These are phyloP conservation scores for Hypomecis atomaria DNA, from an alignment of 2,888 invertebrate species.

Conservation along the genomic window DNA sequence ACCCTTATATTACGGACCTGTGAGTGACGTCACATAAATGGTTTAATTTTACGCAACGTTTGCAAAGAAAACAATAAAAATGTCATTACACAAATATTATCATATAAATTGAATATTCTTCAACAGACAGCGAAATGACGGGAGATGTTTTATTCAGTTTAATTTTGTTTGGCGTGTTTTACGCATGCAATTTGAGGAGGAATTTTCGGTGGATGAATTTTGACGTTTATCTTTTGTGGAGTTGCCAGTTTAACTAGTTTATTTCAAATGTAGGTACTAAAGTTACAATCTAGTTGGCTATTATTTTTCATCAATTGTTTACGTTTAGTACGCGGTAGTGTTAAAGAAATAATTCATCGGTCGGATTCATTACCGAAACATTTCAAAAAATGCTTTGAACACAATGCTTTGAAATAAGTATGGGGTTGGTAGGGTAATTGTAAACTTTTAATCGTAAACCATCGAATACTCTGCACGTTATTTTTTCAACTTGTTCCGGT, in stretches of 20 bases:
- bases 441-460: too few species aligned
- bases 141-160: constrained; percentile 46
- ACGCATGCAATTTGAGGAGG: constrained; percentile 1
- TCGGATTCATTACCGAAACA: too few species aligned
- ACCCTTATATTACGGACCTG: neutral
- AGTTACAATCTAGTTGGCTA: too few species aligned
- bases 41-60: constrained; percentile 73
- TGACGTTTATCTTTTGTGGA: neutral
- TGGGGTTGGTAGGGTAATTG: too few species aligned
- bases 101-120: constrained; percentile 75
- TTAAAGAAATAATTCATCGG: too few species aligned
- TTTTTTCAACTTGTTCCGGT: too few species aligned
- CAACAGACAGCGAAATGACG: constrained; percentile 45
- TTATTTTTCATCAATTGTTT: too few species aligned
- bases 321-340: too few species aligned
- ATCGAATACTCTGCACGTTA: too few species aligned
- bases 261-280: too few species aligned
- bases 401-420: too few species aligned
- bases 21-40: constrained; percentile 36
- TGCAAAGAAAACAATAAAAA: constrained; percentile 74
- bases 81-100: constrained; percentile 73
- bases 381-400: too few species aligned
- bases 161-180: constrained; percentile 10
- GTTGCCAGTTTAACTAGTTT: neutral
- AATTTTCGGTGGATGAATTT: neutral